Evolutionary conservation across 2,888 invertebrate species (phyloP).

Genomic region (Hemaris fuciformis): DNA sequence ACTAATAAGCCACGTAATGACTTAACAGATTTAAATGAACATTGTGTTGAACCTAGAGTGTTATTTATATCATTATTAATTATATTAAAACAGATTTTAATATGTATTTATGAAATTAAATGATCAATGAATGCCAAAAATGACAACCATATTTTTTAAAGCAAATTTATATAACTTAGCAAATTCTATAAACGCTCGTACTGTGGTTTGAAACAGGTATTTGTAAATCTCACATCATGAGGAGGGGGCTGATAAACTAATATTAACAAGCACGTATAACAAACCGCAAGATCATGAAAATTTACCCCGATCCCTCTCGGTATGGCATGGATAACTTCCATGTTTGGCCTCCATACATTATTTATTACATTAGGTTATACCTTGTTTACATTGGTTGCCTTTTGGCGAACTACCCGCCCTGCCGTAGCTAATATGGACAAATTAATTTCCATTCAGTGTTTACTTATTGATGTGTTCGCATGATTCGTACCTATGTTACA

Average conservation of each 20-base stretch:
- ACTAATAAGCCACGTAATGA: too few species aligned
- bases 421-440: slow-evolving; percentile 51
- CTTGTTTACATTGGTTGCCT: slow-evolving; percentile 68
- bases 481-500: not conserved
- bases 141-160: too few species aligned
- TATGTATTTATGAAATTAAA: too few species aligned
- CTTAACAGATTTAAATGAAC: too few species aligned
- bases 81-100: too few species aligned
- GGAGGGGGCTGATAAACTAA: slow-evolving; percentile 72
- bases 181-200: slow-evolving; percentile 32
- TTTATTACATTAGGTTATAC: slow-evolving; percentile 71
- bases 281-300: slow-evolving; percentile 80
- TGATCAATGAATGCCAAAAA: too few species aligned
- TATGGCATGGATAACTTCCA: slow-evolving; percentile 68
- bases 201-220: slow-evolving; percentile 50
- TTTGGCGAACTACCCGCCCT: slow-evolving; percentile 56
- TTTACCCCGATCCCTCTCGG: slow-evolving; percentile 68
- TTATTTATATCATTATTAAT: too few species aligned
- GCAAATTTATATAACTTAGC: not conserved
- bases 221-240: slow-evolving; percentile 64
- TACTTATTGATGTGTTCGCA: slow-evolving; percentile 37
- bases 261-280: slow-evolving; percentile 73
- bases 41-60: too few species aligned
- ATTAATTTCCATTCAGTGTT: slow-evolving; percentile 54
- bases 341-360: slow-evolving; percentile 75